These are phyloP conservation scores for Cercopithecus mona DNA, from an alignment of 2,113 vertebrate species.

Conservation along the genomic window DNA sequence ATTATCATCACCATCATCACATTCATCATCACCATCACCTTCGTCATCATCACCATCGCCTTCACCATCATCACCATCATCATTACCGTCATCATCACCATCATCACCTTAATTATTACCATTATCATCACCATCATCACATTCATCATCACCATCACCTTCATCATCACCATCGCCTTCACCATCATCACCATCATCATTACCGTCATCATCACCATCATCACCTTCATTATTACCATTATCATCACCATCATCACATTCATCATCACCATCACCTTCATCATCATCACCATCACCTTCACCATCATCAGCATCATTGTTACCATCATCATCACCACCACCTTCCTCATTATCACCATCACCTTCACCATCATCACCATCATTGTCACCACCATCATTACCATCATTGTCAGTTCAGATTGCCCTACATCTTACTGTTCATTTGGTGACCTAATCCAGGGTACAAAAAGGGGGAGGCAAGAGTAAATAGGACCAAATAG, in stretches of 20 bases:
- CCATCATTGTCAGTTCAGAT: too few species aligned
- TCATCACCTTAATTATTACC: rapidly evolving
- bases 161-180: rapidly evolving
- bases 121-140: too few species aligned
- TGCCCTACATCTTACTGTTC: not conserved
- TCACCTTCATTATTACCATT: rapidly evolving
- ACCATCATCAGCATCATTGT: rapidly evolving
- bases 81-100: rapidly evolving
- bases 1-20: rapidly evolving
- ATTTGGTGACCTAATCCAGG: not conserved
- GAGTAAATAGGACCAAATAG: not conserved
- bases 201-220: rapidly evolving
- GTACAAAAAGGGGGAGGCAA: not conserved
- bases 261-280: not conserved
- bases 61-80: rapidly evolving
- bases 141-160: too few species aligned
- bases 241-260: rapidly evolving
- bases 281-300: rapidly evolving
- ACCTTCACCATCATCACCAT: rapidly evolving
- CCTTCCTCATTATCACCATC: rapidly evolving
- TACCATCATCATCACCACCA: rapidly evolving
- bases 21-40: too few species aligned
- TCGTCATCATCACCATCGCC: rapidly evolving
- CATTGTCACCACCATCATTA: rapidly evolving
- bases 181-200: rapidly evolving